Evolutionary conservation across 2,888 invertebrate species (phyloP).

Genomic region (Nephrotoma guestfalica): DNA sequence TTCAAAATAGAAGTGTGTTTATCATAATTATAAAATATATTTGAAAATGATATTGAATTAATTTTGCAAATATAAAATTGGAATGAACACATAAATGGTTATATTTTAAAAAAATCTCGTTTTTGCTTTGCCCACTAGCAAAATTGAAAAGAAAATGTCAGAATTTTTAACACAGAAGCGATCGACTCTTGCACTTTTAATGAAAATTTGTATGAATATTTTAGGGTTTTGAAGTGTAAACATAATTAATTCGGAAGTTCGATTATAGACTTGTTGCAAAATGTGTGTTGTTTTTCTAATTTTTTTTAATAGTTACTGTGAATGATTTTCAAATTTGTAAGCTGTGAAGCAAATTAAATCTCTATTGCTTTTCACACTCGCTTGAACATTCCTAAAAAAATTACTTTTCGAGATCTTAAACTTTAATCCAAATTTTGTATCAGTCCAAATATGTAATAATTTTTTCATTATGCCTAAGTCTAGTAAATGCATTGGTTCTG

Average conservation of each 20-base stretch:
- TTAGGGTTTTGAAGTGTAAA: background rate
- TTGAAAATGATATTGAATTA: background rate
- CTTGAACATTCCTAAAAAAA: no score
- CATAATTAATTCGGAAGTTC: background rate
- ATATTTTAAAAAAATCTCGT: no score
- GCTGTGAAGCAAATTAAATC: background rate
- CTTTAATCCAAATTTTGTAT: no score
- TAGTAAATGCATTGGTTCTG: no score
- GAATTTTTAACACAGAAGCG: background rate
- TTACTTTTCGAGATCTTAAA: no score
- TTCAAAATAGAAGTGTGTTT: background rate
- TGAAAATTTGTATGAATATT: background rate
- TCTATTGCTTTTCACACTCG: background rate
- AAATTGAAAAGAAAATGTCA: background rate
- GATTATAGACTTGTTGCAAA: background rate
- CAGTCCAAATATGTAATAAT: no score
- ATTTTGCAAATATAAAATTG: background rate
- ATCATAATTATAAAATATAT: background rate
- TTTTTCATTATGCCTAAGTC: no score
- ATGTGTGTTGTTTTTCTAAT: background rate
- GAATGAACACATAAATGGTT: background rate
- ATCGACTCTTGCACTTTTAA: background rate
- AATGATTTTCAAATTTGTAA: background rate
- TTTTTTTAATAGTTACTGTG: background rate
- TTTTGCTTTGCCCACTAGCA: background rate